phyloP scores from a whole-genome alignment of 2,797 vertebrate genomes.

The Oryzias dopingdopingensis region DNA sequence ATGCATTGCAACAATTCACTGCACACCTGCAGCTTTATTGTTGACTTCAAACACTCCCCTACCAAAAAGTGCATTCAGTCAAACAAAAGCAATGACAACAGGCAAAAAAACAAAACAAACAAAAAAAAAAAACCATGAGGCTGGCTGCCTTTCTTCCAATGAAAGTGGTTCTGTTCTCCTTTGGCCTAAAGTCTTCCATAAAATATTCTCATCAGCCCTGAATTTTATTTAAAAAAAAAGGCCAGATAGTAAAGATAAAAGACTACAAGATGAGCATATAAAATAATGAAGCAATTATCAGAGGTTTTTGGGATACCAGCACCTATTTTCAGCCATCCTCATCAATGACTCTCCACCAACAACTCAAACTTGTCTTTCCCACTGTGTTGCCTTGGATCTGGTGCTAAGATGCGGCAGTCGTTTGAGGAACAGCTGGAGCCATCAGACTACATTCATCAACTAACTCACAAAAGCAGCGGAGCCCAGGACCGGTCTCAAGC shows the following conservation, averaged over 20 bases:
- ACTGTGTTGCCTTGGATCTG: constrained; percentile 61
- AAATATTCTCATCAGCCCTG: constrained; percentile 44
- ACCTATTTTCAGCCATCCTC: constrained; percentile 13
- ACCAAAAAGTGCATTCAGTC: constrained; percentile 29
- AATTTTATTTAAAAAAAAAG: no score
- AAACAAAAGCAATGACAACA: constrained; percentile 24
- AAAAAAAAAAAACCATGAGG: constrained; percentile 19
- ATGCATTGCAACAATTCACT: constrained; percentile 32
- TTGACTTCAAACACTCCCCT: constrained; percentile 38
- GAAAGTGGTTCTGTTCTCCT: constrained; percentile 28
- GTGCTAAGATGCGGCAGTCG: constrained; percentile 53
- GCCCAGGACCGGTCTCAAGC: constrained; percentile 35
- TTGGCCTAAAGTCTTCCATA: constrained; percentile 47
- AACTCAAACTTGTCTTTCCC: constrained; percentile 31
- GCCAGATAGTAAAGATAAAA: no score
- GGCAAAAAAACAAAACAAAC: neutral
- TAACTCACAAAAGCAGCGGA: constrained; percentile 59
- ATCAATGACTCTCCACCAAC: constrained; percentile 27
- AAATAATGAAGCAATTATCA: constrained; percentile 13
- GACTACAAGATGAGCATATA: neutral
- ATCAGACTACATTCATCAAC: constrained; percentile 70
- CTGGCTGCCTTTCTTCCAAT: constrained; percentile 21
- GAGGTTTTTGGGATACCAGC: constrained; percentile 3
- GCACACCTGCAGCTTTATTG: constrained; percentile 60
- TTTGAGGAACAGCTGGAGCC: constrained; percentile 72